Percentiles rank a stretch among this genome's conserved stretches.
Conservation (phyloP, 2,888 invertebrate genomes). For the Brachyptera putata region DNA sequence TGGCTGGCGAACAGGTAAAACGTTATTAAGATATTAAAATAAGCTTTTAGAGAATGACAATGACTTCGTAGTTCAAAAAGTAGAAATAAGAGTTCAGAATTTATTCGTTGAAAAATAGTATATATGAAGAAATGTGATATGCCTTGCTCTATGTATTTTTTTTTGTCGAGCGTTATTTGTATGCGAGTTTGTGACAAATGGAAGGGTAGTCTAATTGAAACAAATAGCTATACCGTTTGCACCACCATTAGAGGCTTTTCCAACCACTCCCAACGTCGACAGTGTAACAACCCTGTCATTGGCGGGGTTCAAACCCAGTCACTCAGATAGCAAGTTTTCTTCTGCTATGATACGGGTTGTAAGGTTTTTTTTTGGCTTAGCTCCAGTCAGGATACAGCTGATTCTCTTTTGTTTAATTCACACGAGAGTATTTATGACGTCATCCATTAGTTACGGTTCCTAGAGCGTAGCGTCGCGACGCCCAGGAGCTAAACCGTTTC, state of each 20-base stretch:
- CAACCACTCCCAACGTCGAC: too few relatives aligned
- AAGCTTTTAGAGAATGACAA: background rate
- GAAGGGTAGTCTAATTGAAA: constrained; percentile 9
- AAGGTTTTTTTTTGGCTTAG: constrained; percentile 4
- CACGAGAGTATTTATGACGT: constrained; percentile 15
- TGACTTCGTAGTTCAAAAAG: background rate
- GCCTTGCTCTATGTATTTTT: background rate
- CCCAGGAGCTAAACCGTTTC: background rate
- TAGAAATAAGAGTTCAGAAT: too few relatives aligned
- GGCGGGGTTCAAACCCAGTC: constrained; percentile 11
- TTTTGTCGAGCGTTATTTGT: background rate
- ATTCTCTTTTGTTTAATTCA: constrained; percentile 22
- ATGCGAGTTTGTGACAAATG: background rate
- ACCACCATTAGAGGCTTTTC: background rate
- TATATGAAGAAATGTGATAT: background rate
- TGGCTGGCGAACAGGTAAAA: background rate
- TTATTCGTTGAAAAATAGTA: too few relatives aligned
- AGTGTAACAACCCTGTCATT: background rate
- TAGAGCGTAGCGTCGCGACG: constrained; percentile 17
- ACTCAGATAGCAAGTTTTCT: background rate
- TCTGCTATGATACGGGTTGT: background rate
- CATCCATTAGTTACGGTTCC: constrained; percentile 19
- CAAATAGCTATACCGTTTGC: constrained; percentile 1
- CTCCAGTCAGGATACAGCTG: constrained; percentile 17
- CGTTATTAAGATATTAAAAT: constrained; percentile 2